Percentiles rank a stretch among this genome's conserved stretches.
phyloP scores from a whole-genome alignment of 2,797 vertebrate species.

The Esox lucius region DNA sequence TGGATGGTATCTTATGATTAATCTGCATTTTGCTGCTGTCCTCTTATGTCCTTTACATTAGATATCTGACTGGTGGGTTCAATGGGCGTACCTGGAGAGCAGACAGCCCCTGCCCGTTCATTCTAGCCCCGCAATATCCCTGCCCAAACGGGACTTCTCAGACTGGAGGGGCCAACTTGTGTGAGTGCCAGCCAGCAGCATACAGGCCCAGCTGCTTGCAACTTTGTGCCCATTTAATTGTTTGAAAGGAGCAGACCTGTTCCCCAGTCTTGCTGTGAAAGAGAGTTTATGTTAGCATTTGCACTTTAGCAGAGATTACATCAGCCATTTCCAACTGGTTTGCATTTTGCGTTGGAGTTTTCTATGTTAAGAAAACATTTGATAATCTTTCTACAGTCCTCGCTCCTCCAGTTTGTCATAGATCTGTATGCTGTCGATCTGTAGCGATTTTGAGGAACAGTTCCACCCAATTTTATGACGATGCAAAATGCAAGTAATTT shows the following conservation, averaged over 20 bases:
- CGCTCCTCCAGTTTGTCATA: not conserved
- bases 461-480: not conserved
- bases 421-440: not conserved
- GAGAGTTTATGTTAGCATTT: not conserved
- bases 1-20: not conserved
- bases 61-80: slow-evolving; percentile 82
- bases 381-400: no score
- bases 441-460: not conserved
- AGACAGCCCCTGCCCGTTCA: slow-evolving; percentile 79
- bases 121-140: slow-evolving; percentile 82
- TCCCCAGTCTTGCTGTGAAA: not conserved
- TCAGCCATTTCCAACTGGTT: not conserved
- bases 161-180: slow-evolving; percentile 82
- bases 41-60: slow-evolving; percentile 35
- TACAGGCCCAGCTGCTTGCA: not conserved
- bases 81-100: slow-evolving; percentile 79
- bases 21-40: slow-evolving; percentile 12
- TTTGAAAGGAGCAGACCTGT: not conserved
- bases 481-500: not conserved
- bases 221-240: not conserved
- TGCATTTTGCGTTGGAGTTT: no score
- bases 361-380: not conserved
- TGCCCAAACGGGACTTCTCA: slow-evolving; percentile 78
- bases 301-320: not conserved
- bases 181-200: slow-evolving; percentile 61